Evolutionary conservation across 2,113 vertebrate genomes (phyloP).

Genomic region (Phrynocephalus versicolor): DNA sequence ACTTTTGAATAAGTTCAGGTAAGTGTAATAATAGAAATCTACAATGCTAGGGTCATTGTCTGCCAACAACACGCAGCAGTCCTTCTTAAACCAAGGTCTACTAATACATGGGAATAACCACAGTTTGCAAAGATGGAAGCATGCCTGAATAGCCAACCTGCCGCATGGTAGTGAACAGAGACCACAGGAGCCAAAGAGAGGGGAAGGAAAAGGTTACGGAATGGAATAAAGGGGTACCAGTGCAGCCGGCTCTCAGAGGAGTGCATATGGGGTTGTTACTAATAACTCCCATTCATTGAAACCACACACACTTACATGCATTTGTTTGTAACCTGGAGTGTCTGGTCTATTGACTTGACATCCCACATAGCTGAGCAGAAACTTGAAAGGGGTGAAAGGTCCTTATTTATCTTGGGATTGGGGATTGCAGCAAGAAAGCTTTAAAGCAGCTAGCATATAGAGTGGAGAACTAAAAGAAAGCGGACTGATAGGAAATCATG

Average conservation of each 20-base stretch:
- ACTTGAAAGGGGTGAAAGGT: conserved; percentile 30
- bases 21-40: neutral
- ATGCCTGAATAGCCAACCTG: neutral
- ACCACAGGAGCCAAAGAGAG: neutral
- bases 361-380: neutral
- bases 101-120: neutral
- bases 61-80: too few species aligned
- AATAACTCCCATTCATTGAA: conserved; percentile 8
- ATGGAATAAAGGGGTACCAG: neutral
- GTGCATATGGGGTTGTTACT: neutral
- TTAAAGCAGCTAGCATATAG: conserved; percentile 43
- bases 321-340: neutral
- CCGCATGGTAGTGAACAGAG: neutral
- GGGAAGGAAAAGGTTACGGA: neutral
- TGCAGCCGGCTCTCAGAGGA: neutral
- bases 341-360: conserved; percentile 18
- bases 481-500: conserved; percentile 60
- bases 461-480: conserved; percentile 34
- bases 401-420: conserved; percentile 19
- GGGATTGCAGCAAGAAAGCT: conserved; percentile 21
- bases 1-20: neutral
- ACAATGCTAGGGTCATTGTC: too few species aligned
- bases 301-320: neutral
- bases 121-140: neutral
- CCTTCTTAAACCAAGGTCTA: too few species aligned